Evolutionary conservation across 64 coral and sea anemone species (phyloP).

Genomic region (Dendronephthya gigantea): DNA sequence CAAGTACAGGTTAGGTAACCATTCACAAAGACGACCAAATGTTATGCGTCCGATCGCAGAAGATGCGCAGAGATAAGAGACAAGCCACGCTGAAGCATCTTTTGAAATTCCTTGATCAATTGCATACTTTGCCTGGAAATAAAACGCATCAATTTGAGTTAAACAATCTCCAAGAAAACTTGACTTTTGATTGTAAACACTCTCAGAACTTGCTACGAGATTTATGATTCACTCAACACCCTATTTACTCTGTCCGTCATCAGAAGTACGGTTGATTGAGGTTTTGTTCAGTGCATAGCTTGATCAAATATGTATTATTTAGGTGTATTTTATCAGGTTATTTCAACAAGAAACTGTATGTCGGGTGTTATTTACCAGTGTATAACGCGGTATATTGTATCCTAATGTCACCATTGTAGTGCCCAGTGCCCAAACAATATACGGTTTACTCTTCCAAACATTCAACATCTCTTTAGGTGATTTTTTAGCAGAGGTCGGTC

Average conservation of each 20-base stretch:
- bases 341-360: not conserved
- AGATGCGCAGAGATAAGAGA: not conserved
- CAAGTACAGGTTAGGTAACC: not conserved
- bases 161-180: not conserved
- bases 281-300: too few species aligned
- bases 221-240: too few species aligned
- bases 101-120: not conserved
- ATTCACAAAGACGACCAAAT: not conserved
- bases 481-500: not conserved
- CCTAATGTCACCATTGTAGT: not conserved
- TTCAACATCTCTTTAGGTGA: not conserved
- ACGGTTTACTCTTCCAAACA: conserved; percentile 13
- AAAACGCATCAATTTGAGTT: not conserved
- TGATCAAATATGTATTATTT: too few species aligned
- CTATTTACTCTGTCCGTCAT: too few species aligned
- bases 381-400: conserved; percentile 2
- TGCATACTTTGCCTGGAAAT: not conserved
- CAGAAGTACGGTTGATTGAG: too few species aligned
- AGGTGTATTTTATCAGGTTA: not conserved
- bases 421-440: not conserved
- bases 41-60: not conserved
- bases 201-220: too few species aligned
- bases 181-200: too few species aligned
- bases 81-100: not conserved
- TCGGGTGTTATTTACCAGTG: not conserved